Percentiles rank a stretch among this genome's conserved stretches.
These are phyloP conservation scores for Chrysomela aeneicollis DNA, from an alignment of 2,888 invertebrate species.

Conservation along the genomic window DNA sequence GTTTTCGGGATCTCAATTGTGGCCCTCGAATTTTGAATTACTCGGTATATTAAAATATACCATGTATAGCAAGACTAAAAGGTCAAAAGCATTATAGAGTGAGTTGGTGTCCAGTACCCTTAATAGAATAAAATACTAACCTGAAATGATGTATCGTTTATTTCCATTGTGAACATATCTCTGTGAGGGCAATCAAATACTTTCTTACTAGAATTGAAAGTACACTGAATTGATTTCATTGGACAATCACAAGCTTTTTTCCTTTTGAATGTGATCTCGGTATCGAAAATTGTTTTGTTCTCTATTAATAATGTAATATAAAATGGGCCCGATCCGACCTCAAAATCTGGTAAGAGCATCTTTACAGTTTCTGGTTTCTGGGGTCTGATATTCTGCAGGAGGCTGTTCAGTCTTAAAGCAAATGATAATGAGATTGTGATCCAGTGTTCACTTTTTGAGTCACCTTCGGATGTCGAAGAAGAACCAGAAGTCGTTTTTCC, in stretches of 20 bases:
- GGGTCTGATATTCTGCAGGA: conserved; percentile 19
- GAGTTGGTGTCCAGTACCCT: too few species aligned
- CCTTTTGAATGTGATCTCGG: conserved; percentile 51
- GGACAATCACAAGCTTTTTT: conserved; percentile 56
- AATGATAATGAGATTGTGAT: background rate
- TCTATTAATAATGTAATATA: conserved; percentile 51
- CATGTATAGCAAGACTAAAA: too few species aligned
- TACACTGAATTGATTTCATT: conserved; percentile 42
- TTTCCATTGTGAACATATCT: conserved; percentile 49
- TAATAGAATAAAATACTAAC: too few species aligned
- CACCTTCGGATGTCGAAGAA: conserved; percentile 59
- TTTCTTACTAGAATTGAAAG: conserved; percentile 50
- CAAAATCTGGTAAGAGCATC: conserved; percentile 51
- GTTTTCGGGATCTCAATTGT: too few species aligned
- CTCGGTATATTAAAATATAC: too few species aligned
- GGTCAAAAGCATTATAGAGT: too few species aligned
- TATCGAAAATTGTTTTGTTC: conserved; percentile 51
- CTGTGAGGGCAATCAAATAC: conserved; percentile 57
- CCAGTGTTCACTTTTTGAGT: background rate
- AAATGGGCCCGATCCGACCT: conserved; percentile 47
- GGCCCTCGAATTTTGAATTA: too few species aligned
- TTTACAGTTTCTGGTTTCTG: conserved; percentile 17
- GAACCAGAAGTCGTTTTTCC: conserved; percentile 59
- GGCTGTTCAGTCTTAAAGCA: conserved; percentile 21
- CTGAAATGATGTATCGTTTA: conserved; percentile 49